These are phyloP conservation scores for Triops cancriformis DNA, from an alignment of 1,140 invertebrate species.

Conservation along the genomic window DNA sequence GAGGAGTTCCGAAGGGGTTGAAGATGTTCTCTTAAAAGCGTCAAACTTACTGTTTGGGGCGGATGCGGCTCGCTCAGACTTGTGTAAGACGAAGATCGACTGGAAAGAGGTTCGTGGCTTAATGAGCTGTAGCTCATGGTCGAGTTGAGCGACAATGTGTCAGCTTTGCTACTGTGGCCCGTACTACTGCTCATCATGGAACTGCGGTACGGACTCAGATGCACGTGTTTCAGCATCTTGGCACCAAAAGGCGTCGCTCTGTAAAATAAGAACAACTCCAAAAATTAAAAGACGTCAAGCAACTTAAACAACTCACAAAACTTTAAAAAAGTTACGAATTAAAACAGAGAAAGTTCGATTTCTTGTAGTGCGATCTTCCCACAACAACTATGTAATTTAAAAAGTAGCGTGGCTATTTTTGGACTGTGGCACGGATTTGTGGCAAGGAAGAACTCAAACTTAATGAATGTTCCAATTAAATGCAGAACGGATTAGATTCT, in stretches of 20 bases:
- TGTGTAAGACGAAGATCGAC: conserved; percentile 52
- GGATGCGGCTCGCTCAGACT: conserved; percentile 45
- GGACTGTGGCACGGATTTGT: neutral
- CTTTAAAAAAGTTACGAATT: too few relatives aligned
- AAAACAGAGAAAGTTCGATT: too few relatives aligned
- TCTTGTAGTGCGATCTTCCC: too few relatives aligned
- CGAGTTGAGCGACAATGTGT: conserved; percentile 69
- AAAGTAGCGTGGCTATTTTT: neutral
- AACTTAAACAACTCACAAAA: too few relatives aligned
- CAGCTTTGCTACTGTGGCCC: conserved; percentile 44
- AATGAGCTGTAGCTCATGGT: conserved; percentile 53
- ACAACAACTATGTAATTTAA: neutral
- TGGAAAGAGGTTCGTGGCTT: conserved; percentile 48
- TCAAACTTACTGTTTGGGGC: conserved; percentile 25
- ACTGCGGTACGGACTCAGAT: conserved; percentile 64
- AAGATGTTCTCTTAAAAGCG: conserved; percentile 12
- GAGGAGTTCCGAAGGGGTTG: neutral
- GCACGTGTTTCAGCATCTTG: conserved; percentile 82
- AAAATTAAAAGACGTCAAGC: too few relatives aligned
- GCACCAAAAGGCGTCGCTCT: neutral
- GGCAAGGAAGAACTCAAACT: neutral
- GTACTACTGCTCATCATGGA: conserved; percentile 40
- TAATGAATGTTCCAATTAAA: neutral
- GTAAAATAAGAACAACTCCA: too few relatives aligned
- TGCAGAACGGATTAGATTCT: neutral